phyloP scores from a whole-genome alignment of 2,113 vertebrate species.

The Pelvicachromis taeniatus region DNA sequence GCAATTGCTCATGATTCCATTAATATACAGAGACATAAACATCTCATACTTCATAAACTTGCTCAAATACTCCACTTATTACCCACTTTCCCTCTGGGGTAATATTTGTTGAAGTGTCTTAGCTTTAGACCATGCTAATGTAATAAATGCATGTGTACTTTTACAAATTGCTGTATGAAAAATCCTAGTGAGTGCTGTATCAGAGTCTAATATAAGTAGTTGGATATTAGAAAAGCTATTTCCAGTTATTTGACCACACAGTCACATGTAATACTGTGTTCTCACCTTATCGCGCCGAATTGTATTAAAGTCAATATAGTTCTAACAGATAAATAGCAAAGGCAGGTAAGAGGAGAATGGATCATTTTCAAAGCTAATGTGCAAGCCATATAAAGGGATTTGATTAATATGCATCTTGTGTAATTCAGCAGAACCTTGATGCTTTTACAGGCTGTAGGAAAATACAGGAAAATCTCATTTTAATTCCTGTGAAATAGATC shows the following conservation, averaged over 20 bases:
- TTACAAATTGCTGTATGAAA: slow-evolving; percentile 37
- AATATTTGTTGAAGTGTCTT: slow-evolving; percentile 50
- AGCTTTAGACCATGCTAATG: slow-evolving; percentile 27
- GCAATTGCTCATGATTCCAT: slow-evolving; percentile 57
- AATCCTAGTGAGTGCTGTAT: background rate
- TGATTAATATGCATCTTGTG: background rate
- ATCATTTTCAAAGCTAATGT: background rate
- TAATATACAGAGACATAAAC: slow-evolving; percentile 67
- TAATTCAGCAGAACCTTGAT: background rate
- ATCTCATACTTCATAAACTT: slow-evolving; percentile 61
- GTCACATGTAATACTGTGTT: background rate
- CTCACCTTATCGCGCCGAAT: slow-evolving; percentile 2
- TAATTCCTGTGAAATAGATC: background rate
- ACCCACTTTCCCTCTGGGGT: slow-evolving; percentile 20
- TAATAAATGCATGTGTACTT: slow-evolving; percentile 39
- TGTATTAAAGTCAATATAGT: slow-evolving; percentile 2
- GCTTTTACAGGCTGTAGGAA: background rate
- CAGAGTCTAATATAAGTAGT: background rate
- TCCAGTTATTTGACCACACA: slow-evolving; percentile 14
- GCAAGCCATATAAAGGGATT: background rate
- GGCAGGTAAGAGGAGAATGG: background rate
- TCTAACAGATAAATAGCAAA: background rate
- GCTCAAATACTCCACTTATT: slow-evolving; percentile 50
- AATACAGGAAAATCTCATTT: background rate
- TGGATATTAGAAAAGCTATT: slow-evolving; percentile 15